Conservation (phyloP, 2,797 vertebrate species). For the Falco rusticolus region DNA sequence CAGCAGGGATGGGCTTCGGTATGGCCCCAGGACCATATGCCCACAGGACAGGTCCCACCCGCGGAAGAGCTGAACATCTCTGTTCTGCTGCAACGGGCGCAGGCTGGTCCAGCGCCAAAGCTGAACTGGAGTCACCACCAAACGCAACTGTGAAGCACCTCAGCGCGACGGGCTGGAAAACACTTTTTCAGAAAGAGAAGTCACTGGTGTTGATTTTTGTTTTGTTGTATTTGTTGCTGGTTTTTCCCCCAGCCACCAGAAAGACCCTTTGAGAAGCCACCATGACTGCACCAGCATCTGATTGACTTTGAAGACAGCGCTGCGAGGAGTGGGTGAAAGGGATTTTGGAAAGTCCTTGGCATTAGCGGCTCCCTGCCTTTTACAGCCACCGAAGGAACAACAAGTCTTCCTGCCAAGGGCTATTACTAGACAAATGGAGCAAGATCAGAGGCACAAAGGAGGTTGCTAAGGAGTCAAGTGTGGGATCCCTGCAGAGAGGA, state of each 20-base stretch:
- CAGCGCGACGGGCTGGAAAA: rapidly evolving
- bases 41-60: background rate
- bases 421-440: constrained; percentile 20
- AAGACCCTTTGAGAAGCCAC: constrained; percentile 3
- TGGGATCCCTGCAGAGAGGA: constrained; percentile 65
- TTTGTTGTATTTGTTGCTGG: no score
- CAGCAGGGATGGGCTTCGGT: rapidly evolving
- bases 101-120: background rate
- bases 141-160: background rate
- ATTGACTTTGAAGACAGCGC: background rate
- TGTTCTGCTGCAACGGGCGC: rapidly evolving
- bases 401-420: constrained; percentile 56
- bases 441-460: constrained; percentile 65
- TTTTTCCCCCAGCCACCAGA: background rate
- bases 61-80: rapidly evolving
- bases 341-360: constrained; percentile 28
- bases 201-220: rapidly evolving
- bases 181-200: background rate
- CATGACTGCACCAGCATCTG: background rate
- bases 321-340: background rate
- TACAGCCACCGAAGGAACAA: constrained; percentile 42
- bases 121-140: background rate
- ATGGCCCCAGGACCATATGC: rapidly evolving
- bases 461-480: constrained; percentile 68
- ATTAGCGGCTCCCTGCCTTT: constrained; percentile 1